phyloP scores from a whole-genome alignment of 1,140 invertebrate species.

The Bombus fervidus region DNA sequence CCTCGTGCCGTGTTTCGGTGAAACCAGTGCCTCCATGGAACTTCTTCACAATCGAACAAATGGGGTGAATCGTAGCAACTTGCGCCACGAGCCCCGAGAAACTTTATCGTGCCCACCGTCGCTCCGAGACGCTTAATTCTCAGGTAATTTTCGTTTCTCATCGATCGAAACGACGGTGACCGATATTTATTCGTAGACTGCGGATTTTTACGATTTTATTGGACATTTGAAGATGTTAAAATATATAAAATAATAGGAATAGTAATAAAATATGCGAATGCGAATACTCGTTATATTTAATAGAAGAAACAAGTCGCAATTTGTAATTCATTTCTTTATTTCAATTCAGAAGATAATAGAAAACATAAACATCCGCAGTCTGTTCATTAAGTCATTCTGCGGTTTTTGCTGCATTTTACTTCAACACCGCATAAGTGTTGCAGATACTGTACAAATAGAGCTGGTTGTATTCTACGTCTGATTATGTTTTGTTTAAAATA shows the following conservation, averaged over 20 bases:
- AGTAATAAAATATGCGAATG: neutral
- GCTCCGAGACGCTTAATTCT: neutral
- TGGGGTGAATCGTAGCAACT: conserved; percentile 15
- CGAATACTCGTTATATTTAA: neutral
- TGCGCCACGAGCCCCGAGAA: neutral
- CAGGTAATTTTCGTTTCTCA: conserved; percentile 24
- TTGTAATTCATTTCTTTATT: neutral
- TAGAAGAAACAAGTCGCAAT: neutral
- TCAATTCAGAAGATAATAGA: no score
- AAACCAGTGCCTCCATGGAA: neutral
- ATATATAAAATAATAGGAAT: neutral
- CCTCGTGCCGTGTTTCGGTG: neutral
- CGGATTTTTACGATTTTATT: neutral
- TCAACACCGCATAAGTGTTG: no score
- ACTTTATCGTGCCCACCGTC: neutral
- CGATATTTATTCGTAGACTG: neutral
- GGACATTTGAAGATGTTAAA: neutral
- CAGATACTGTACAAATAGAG: no score
- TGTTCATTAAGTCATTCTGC: no score
- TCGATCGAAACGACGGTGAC: neutral
- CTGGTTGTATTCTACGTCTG: no score
- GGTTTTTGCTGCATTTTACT: no score
- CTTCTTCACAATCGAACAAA: neutral
- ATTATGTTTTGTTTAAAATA: neutral
- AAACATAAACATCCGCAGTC: neutral